Base-by-base conservation (phyloP, 2,113 vertebrate species). In the Corydoras maculifer region DNA sequence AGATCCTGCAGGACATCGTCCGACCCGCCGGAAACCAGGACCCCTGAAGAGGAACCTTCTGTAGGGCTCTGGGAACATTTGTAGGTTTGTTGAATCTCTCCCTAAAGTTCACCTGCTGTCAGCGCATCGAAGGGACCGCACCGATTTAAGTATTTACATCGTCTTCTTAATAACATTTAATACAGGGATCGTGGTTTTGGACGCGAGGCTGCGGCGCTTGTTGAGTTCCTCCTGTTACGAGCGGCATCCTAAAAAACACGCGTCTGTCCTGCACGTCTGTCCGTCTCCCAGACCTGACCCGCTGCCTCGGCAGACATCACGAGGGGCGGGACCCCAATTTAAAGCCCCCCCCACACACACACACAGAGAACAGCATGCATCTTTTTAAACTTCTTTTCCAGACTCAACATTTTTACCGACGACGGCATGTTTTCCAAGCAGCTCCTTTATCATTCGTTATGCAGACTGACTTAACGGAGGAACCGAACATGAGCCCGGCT, bases 1-100 rank as follows among this genome's bases (percentile, higher is more conserved):
- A 83, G 13, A 79, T 96, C 77, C 90, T 99, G 58, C 85, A 86
- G 71, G 91, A 91, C 70, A 79, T 92, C 59, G 83, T 93, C 72
- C 74, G 80, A 53, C 74, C 83, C 35, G 83, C 62, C 18, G 86
- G 84, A 69, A 61, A 77, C 18, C 73, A 74, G n/a, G 69, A 75
- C 31, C 70, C 66, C 58, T 75, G 51, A 68, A 13, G 32, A 1
- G 9, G 54, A 67, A 48, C 32, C 51, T 50, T 43, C 5, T 43
- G 32, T 72, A 68, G 64, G 54, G 66, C 69, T 18, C 32, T 58
- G 57, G 18, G 10, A 25, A 57, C 62, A 10, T 75, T 61, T 43
- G 51, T 48, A 11, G 69, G n/a, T 58, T 74, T 50, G 31, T 30
- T 58, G 15, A 65, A 30, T 62, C 50, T 60, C 12, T 53, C 53